phyloP scores from a whole-genome alignment of 2,888 invertebrate species.

The Quadroppia sp. region DNA sequence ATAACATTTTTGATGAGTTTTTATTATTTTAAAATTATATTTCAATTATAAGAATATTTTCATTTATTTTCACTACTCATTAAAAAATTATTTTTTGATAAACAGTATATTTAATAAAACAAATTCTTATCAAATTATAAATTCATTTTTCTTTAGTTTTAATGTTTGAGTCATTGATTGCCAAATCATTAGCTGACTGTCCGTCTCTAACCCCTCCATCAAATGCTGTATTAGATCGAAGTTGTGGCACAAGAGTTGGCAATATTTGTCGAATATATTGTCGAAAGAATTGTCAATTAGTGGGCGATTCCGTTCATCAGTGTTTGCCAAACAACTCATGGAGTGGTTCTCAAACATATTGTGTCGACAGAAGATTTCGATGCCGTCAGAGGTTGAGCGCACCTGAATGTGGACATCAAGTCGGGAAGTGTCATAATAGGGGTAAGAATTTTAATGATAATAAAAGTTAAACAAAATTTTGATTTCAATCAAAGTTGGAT shows the following conservation, averaged over 20 bases:
- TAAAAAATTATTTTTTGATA: too few species aligned
- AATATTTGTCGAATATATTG: constrained; percentile 21
- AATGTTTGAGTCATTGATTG: not conserved
- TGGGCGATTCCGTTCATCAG: not conserved
- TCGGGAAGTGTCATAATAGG: not conserved
- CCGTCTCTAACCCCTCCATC: not conserved
- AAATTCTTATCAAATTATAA: too few species aligned
- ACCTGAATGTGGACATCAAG: constrained; percentile 18
- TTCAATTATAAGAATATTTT: too few species aligned
- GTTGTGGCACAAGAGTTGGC: constrained; percentile 23
- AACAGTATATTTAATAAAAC: too few species aligned
- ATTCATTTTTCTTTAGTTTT: not conserved
- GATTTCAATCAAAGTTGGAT: not conserved
- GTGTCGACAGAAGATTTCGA: not conserved
- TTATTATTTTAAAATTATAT: too few species aligned
- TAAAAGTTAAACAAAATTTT: not conserved
- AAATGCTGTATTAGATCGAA: not conserved
- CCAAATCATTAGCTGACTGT: not conserved
- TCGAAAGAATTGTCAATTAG: not conserved
- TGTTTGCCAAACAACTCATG: constrained; percentile 13
- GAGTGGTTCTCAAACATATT: not conserved
- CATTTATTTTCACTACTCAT: too few species aligned
- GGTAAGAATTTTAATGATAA: not conserved
- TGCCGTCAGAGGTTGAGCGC: not conserved
- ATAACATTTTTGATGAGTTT: too few species aligned